A percentile compares a stretch with the other conserved stretches of the same genome.
phyloP scores from a whole-genome alignment of 2,797 vertebrate genomes.

The Meriones psammophilus region DNA sequence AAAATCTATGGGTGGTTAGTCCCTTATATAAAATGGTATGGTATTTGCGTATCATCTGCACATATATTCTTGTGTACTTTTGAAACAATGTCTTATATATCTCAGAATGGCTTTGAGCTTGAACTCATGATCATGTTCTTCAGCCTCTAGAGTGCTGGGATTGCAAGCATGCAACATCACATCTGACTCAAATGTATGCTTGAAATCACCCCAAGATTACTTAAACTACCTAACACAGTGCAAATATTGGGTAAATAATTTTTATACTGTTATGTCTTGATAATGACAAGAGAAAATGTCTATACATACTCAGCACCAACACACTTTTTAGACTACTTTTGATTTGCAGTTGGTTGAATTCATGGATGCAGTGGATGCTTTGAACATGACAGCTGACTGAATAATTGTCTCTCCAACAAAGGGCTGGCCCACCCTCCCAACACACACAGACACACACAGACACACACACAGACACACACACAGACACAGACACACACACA shows the following conservation, averaged over 20 bases:
- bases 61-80: not conserved
- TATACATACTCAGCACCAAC: not conserved
- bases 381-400: not conserved
- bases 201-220: slow-evolving; percentile 16
- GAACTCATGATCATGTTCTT: not conserved
- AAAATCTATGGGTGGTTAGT: not conserved
- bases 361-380: not conserved
- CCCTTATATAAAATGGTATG: not conserved
- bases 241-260: slow-evolving; percentile 1
- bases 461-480: not conserved
- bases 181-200: not conserved
- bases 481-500: not conserved
- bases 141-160: not conserved
- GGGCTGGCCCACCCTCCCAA: not conserved
- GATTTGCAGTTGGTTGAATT: not conserved
- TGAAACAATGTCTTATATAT: not conserved
- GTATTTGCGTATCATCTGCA: not conserved
- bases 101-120: not conserved
- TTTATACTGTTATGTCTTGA: not conserved
- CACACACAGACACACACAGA: not conserved
- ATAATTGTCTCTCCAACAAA: slow-evolving; percentile 22
- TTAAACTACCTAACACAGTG: not conserved
- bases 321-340: not conserved
- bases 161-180: not conserved
- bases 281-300: slow-evolving; percentile 15